phyloP scores from a whole-genome alignment of 2,113 vertebrate species.

The Cynopterus brachyotis region DNA sequence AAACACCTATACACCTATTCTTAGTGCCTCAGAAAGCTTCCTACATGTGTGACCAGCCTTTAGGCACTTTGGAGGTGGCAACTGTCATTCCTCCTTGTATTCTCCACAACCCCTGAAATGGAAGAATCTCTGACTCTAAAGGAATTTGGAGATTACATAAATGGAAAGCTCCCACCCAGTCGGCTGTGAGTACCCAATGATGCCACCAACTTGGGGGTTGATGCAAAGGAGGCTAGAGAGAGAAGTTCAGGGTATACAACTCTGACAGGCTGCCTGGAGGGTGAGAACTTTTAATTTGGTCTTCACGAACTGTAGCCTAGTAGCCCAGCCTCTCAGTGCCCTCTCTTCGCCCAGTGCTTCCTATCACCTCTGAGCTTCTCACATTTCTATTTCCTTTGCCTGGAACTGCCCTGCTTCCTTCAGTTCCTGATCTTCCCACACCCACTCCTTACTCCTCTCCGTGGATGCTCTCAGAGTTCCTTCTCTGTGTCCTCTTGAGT shows the following conservation, averaged over 20 bases:
- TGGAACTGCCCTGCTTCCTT: neutral
- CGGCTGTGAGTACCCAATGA: neutral
- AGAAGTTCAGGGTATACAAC: neutral
- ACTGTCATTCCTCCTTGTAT: neutral
- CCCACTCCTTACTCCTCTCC: neutral
- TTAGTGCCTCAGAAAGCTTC: slow-evolving; percentile 16
- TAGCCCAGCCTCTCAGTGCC: neutral
- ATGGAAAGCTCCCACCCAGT: neutral
- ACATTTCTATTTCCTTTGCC: neutral
- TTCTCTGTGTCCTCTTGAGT: neutral
- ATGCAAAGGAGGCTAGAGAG: neutral
- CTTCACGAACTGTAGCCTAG: neutral
- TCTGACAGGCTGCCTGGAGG: neutral
- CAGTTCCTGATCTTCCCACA: neutral
- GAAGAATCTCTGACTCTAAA: neutral
- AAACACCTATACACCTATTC: neutral
- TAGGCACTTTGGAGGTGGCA: neutral
- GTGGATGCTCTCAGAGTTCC: neutral
- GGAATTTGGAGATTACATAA: neutral
- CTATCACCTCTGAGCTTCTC: neutral
- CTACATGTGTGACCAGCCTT: neutral
- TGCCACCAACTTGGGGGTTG: neutral
- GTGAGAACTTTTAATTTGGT: neutral
- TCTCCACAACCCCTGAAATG: neutral
- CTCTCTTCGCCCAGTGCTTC: neutral